Evolutionary conservation across 1,140 invertebrate genomes (phyloP).

Genomic region (Prorops nasuta): DNA sequence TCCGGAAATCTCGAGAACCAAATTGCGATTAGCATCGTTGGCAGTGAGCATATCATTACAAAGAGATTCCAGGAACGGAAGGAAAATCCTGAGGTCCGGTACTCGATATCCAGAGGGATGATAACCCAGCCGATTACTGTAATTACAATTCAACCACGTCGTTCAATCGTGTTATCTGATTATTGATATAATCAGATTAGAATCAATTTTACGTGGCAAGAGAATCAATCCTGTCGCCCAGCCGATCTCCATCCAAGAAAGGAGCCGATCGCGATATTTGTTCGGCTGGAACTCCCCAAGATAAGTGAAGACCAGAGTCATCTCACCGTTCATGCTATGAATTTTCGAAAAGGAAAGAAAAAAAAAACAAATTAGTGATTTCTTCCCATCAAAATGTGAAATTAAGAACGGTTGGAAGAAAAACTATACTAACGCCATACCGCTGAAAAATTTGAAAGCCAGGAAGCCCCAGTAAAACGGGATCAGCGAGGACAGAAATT

Average conservation of each 20-base stretch:
- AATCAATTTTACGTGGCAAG: background rate
- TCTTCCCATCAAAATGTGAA: background rate
- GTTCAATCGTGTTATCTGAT: too few species aligned
- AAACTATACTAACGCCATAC: conserved; percentile 57
- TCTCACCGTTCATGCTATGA: conserved; percentile 47
- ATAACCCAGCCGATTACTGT: conserved; percentile 49
- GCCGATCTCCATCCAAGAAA: conserved; percentile 47
- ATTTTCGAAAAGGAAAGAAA: background rate
- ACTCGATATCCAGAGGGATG: conserved; percentile 37
- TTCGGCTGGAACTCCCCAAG: conserved; percentile 50
- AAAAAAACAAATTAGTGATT: conserved; percentile 2
- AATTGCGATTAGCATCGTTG: conserved; percentile 33
- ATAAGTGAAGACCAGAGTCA: conserved; percentile 44
- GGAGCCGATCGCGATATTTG: conserved; percentile 35
- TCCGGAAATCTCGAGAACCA: conserved; percentile 60
- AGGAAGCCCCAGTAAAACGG: conserved; percentile 60
- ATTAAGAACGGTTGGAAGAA: background rate
- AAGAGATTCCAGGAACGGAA: conserved; percentile 53
- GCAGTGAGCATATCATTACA: conserved; percentile 39
- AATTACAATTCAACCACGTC: background rate
- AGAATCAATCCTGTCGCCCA: conserved; percentile 41
- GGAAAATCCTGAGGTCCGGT: conserved; percentile 22
- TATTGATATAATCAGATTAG: background rate
- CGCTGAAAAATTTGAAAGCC: conserved; percentile 59
- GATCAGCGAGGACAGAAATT: conserved; percentile 54